Evolutionary conservation across 2,888 invertebrate species (phyloP), one percentile per base, ranked within the genome.

Genomic region (Seira sanloemensis): DNA sequence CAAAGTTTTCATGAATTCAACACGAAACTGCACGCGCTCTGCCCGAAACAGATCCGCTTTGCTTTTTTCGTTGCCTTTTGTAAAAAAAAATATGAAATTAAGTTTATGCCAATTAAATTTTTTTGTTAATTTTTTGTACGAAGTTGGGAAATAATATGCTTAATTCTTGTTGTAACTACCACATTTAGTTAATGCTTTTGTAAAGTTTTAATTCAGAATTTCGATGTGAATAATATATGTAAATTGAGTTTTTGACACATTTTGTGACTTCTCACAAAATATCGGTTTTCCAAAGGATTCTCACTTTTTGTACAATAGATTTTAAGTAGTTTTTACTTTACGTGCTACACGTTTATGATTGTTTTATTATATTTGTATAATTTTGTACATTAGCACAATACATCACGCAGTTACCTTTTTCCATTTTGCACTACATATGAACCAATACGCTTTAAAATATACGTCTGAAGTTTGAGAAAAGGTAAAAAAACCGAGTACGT

Each of bases 261-360:
- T 50, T 50, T 50, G 50, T 12, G 16, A 50, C n/a, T 66, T 66
- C 46, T 67, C 74, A 80, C 77, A 68, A 46, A 74, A 46, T 67
- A 69, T 81, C 80, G 75, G 72, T 76, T 76, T 82, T 82, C 81
- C 76, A 76, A 81, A 82, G 54, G 81, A 82, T 76, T 27, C 81
- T 82, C 81, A 82, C 37, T 26, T 76, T 71, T 81, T 82, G 81
- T 82, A 82, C 68, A 69, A 76, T 82, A 77, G 77, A 18, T 67
- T 67, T 50, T 19, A 24, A 12, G 27, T 50, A 12, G 1, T 62
- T 62, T n/a, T 24, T 66, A 24, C 7, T 65, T 37, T 46, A 66
- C 16, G 50, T 50, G n/a, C 12, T 7, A 50, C n/a, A 50, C 2
- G 12, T 7, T 50, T 50, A 50, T 12, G 12, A n/a, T 50, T n/a